Evolutionary conservation across 2,113 vertebrate genomes (phyloP).

Genomic region (Suricata suricatta): DNA sequence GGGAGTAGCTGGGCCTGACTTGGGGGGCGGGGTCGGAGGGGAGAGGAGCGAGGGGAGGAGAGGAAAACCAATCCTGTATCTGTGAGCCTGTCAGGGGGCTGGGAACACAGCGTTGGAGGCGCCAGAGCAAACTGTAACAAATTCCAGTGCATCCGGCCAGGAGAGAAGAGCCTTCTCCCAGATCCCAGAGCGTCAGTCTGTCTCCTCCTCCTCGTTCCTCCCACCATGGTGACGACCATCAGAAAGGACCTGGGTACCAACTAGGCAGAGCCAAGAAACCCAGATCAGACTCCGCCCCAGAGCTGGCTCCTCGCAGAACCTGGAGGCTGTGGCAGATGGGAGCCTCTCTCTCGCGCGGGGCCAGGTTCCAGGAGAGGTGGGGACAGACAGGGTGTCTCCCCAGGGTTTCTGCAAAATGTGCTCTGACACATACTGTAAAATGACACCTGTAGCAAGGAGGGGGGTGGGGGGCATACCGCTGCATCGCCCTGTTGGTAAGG

Average conservation of each 20-base stretch:
- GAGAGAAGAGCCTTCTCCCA: background rate
- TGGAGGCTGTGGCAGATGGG: background rate
- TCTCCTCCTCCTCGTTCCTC: background rate
- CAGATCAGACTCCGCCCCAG: background rate
- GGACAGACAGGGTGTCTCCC: background rate
- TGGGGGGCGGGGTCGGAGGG: background rate
- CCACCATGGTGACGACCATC: background rate
- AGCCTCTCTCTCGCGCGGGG: fast-evolving
- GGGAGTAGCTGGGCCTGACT: background rate
- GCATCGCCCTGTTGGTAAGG: too few species aligned
- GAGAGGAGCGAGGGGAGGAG: background rate
- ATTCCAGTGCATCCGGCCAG: background rate
- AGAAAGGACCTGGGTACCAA: background rate
- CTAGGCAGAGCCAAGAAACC: background rate
- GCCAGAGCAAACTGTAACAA: background rate
- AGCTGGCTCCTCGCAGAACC: background rate
- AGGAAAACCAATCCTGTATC: background rate
- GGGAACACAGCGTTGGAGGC: background rate
- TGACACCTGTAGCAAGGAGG: background rate
- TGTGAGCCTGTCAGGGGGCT: background rate
- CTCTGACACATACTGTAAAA: background rate
- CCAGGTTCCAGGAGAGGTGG: background rate
- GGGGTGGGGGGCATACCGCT: fast-evolving
- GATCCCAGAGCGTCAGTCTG: background rate
- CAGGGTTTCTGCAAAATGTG: background rate